phyloP scores from a whole-genome alignment of 2,888 invertebrate genomes.

The Leucophora obtusa region DNA sequence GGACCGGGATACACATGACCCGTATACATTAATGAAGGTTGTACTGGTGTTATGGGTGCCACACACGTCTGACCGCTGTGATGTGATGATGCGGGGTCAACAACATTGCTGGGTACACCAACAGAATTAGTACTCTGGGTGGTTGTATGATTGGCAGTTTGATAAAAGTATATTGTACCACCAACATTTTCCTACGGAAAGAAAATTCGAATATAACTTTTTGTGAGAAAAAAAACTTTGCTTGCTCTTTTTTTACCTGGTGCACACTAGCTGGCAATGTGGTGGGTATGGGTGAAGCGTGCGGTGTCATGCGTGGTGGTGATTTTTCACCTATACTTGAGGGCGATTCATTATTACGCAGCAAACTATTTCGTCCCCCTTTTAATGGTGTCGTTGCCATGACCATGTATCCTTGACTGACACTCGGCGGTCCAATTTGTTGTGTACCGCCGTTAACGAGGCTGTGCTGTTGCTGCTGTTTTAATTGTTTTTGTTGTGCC shows the following conservation, averaged over 20 bases:
- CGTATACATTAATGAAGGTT: slow-evolving; percentile 73
- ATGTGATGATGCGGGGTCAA: slow-evolving; percentile 70
- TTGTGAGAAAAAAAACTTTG: neutral
- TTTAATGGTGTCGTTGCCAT: slow-evolving; percentile 75
- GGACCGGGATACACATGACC: slow-evolving; percentile 79
- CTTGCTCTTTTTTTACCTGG: slow-evolving; percentile 71
- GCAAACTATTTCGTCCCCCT: slow-evolving; percentile 71
- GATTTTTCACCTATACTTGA: slow-evolving; percentile 77
- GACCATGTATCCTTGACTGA: slow-evolving; percentile 71
- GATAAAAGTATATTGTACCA: slow-evolving; percentile 96
- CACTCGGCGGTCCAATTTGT: slow-evolving; percentile 60
- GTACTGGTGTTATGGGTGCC: slow-evolving; percentile 71
- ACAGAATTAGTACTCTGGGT: slow-evolving; percentile 76
- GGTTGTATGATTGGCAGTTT: slow-evolving; percentile 81
- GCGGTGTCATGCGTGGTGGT: slow-evolving; percentile 79
- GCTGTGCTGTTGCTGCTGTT: slow-evolving; percentile 69
- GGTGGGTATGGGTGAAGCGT: slow-evolving; percentile 79
- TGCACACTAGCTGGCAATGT: slow-evolving; percentile 76
- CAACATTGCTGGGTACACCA: slow-evolving; percentile 71
- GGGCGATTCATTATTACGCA: slow-evolving; percentile 76
- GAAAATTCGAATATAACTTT: neutral
- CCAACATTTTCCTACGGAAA: slow-evolving; percentile 90
- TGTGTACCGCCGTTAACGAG: slow-evolving; percentile 68
- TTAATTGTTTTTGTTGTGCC: slow-evolving; percentile 72
- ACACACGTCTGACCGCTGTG: slow-evolving; percentile 71